These are phyloP conservation scores for Melanotaenia parkinsoni DNA, from an alignment of 2,797 vertebrate species.

Conservation along the genomic window DNA sequence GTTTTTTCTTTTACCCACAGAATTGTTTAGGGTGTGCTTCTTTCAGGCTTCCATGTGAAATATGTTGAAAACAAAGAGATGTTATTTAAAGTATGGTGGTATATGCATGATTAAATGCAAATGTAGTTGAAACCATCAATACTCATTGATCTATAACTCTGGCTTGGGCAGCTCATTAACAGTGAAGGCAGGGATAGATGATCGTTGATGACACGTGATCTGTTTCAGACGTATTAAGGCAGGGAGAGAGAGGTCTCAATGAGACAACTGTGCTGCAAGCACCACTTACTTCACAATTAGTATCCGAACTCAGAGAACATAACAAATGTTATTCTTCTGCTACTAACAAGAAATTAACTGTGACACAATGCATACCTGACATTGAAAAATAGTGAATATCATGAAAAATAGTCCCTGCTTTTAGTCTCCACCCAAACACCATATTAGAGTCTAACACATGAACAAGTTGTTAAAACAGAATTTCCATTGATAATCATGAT, in stretches of 20 bases:
- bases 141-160: conserved; percentile 44
- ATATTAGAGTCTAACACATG: too few species aligned
- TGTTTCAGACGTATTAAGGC: conserved; percentile 29
- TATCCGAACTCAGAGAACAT: neutral
- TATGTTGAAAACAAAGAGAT: neutral
- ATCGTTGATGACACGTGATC: conserved; percentile 35
- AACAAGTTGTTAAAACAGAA: neutral
- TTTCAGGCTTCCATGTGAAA: neutral
- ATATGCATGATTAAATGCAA: conserved; percentile 20
- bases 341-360: neutral
- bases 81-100: neutral
- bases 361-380: neutral
- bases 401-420: neutral
- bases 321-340: neutral
- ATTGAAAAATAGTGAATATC: neutral
- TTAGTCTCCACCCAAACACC: too few species aligned
- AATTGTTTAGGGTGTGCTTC: neutral
- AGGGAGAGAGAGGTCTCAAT: conserved; percentile 8
- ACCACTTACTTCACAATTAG: neutral
- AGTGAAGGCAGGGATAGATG: conserved; percentile 11
- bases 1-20: neutral
- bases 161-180: conserved; percentile 47
- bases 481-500: neutral
- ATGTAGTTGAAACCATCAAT: conserved; percentile 29
- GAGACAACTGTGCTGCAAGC: neutral